Conservation (phyloP, 1,140 invertebrate species). For the Cydia fagiglandana region DNA sequence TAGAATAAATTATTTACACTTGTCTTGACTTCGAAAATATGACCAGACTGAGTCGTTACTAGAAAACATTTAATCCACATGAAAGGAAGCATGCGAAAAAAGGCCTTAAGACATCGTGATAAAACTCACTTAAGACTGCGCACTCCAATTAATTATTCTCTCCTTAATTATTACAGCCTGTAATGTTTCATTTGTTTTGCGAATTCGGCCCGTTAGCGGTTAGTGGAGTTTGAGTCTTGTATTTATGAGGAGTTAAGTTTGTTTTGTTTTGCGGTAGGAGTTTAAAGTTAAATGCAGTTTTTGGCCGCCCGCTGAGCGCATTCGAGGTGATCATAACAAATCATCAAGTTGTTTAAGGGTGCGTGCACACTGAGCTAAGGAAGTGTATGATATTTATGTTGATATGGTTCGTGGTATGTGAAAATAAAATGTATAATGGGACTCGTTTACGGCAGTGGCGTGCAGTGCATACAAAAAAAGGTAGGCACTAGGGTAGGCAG, state of each 20-base stretch:
- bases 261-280: conserved; percentile 43
- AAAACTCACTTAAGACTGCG: conserved; percentile 27
- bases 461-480: too few relatives aligned
- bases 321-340: conserved; percentile 69
- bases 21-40: conserved; percentile 64
- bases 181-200: conserved; percentile 71
- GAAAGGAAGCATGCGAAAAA: conserved; percentile 37
- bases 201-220: conserved; percentile 48
- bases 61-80: conserved; percentile 54
- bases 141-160: conserved; percentile 50
- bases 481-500: too few relatives aligned
- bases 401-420: background rate
- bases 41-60: conserved; percentile 58
- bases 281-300: conserved; percentile 56
- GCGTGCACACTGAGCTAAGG: conserved; percentile 41
- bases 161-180: conserved; percentile 70
- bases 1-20: conserved; percentile 69
- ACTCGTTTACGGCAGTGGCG: background rate
- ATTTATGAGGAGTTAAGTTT: conserved; percentile 42
- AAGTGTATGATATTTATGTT: background rate
- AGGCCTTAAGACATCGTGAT: conserved; percentile 35
- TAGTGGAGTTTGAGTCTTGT: conserved; percentile 44
- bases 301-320: conserved; percentile 63
- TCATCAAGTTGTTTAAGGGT: conserved; percentile 56
- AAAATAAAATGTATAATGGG: background rate